phyloP scores from a whole-genome alignment of 2,888 invertebrate species.

The Spodoptera exigua region DNA sequence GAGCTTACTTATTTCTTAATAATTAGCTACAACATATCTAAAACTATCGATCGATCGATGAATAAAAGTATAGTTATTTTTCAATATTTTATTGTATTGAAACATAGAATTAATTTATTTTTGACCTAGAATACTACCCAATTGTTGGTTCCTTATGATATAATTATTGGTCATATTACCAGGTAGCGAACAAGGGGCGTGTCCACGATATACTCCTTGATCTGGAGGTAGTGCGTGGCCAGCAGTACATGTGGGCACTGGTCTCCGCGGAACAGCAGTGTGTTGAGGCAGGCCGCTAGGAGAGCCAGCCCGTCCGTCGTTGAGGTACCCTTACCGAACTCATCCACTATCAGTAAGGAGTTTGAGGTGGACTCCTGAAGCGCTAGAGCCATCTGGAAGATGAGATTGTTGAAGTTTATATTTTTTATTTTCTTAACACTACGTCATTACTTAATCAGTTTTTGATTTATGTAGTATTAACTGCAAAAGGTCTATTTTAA shows the following conservation, averaged over 20 bases:
- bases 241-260: conserved; percentile 93
- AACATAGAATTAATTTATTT: no score
- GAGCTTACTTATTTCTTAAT: no score
- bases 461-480: no score
- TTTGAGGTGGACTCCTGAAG: conserved; percentile 90
- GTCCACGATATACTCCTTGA: conserved; percentile 89
- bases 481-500: no score
- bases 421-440: no score
- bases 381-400: conserved; percentile 91
- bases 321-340: conserved; percentile 56
- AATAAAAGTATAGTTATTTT: neutral
- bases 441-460: no score
- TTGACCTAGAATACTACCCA: no score
- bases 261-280: conserved; percentile 88
- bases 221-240: conserved; percentile 93
- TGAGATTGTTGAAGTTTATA: neutral
- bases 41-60: no score
- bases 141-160: neutral
- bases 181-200: conserved; percentile 86
- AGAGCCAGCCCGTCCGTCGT: conserved; percentile 92
- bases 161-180: conserved; percentile 74
- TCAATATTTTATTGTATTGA: no score
- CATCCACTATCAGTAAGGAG: conserved; percentile 94
- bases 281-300: conserved; percentile 91
- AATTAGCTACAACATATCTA: no score